A percentile compares a stretch with the other conserved stretches of the same genome.
Evolutionary conservation across 2,797 vertebrate species (phyloP).

Genomic region (Pelochelys cantorii): DNA sequence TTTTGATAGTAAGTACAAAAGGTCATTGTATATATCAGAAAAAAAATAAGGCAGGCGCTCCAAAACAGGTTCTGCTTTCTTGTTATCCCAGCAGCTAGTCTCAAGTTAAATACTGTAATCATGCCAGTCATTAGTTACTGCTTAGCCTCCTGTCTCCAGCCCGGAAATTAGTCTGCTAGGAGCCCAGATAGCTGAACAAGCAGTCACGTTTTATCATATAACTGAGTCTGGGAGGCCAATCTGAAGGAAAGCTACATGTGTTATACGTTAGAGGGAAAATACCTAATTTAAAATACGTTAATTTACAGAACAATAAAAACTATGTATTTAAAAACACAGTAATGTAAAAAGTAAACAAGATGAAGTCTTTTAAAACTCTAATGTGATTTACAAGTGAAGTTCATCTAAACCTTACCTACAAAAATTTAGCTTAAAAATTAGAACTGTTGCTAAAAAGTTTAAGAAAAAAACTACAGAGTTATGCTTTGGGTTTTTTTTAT

Average conservation of each 20-base stretch:
- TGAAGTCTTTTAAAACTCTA: not conserved
- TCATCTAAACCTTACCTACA: not conserved
- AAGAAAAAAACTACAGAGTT: conserved; percentile 5
- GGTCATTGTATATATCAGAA: conserved; percentile 27
- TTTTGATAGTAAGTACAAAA: conserved; percentile 48
- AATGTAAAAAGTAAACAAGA: not conserved
- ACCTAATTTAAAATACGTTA: conserved; percentile 44
- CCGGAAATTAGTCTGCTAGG: conserved; percentile 76
- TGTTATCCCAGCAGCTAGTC: conserved; percentile 60
- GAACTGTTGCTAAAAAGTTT: not conserved
- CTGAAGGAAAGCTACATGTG: conserved; percentile 60
- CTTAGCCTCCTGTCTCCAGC: conserved; percentile 72
- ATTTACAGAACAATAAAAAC: conserved; percentile 50
- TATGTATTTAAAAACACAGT: not conserved
- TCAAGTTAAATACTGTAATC: conserved; percentile 71
- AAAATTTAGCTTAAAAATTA: conserved; percentile 12
- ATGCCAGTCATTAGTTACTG: conserved; percentile 72
- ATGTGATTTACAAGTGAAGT: conserved; percentile 14
- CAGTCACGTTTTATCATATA: conserved; percentile 73
- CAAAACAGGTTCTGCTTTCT: conserved; percentile 62
- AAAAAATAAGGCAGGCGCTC: conserved; percentile 36
- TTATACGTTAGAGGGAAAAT: conserved; percentile 61
- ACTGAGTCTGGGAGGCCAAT: conserved; percentile 58
- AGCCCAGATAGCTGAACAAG: conserved; percentile 72
- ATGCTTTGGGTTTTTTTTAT: not conserved